phyloP scores from a whole-genome alignment of 2,888 invertebrate species.

The Cyclophora albipunctata region DNA sequence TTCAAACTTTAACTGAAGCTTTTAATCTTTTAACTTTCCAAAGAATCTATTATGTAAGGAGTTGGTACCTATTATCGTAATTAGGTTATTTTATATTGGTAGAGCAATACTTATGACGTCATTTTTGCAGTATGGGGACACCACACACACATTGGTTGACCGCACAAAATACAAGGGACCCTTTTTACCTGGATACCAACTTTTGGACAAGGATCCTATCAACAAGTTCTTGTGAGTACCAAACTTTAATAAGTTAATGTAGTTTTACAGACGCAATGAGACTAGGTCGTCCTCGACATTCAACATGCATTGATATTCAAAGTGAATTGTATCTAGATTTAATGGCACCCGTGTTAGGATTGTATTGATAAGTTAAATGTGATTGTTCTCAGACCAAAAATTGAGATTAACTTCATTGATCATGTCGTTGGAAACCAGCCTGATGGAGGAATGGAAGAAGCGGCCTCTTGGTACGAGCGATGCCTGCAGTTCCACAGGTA shows the following conservation, averaged over 20 bases:
- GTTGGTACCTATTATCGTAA: no score
- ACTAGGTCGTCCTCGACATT: no score
- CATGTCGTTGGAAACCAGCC: conserved; percentile 99
- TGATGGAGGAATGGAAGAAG: conserved; percentile 90
- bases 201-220: conserved; percentile 75
- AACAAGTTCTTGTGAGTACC: conserved; percentile 76
- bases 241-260: no score
- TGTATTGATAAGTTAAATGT: no score
- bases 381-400: conserved; percentile 74
- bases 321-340: no score
- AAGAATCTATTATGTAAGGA: no score
- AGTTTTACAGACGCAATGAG: no score
- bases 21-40: no score
- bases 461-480: conserved; percentile 88
- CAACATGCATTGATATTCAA: no score
- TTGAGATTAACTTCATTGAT: conserved; percentile 91
- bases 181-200: conserved; percentile 90
- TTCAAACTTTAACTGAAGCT: no score
- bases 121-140: conserved; percentile 91
- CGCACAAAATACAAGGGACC: conserved; percentile 86
- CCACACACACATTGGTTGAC: conserved; percentile 96
- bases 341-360: no score
- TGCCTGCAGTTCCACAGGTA: conserved; percentile 77
- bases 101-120: neutral
- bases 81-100: no score